A percentile compares a stretch with the other conserved stretches of the same genome.
Evolutionary conservation across 2,888 invertebrate genomes (phyloP).

Genomic region (Hirtodrosophila confusa): DNA sequence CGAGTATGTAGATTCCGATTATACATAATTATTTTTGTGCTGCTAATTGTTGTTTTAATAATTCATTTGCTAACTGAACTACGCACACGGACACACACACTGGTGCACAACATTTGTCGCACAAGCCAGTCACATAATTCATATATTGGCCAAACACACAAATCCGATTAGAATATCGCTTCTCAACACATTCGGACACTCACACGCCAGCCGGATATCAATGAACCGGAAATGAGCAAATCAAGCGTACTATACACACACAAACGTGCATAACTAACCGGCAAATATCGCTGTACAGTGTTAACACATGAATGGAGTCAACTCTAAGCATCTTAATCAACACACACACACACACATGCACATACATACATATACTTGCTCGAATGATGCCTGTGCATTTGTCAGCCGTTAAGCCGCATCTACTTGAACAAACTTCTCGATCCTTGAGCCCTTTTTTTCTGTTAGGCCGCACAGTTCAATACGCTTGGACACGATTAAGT

Average conservation of each 20-base stretch:
- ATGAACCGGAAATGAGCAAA: constrained; percentile 76
- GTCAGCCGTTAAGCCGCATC: constrained; percentile 57
- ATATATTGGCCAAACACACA: constrained; percentile 57
- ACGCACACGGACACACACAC: constrained; percentile 3
- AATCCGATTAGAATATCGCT: constrained; percentile 75
- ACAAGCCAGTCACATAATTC: constrained; percentile 38
- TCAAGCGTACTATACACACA: constrained; percentile 56
- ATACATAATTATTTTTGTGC: constrained; percentile 54
- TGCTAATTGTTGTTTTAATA: constrained; percentile 71
- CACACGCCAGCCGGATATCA: constrained; percentile 53
- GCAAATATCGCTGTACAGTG: constrained; percentile 44
- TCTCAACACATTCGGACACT: constrained; percentile 51
- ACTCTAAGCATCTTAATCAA: constrained; percentile 72
- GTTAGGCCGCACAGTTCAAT: constrained; percentile 61
- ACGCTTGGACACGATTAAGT: constrained; percentile 75
- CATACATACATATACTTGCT: constrained; percentile 17
- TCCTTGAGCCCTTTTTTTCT: constrained; percentile 42
- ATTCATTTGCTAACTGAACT: constrained; percentile 41
- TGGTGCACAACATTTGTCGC: constrained; percentile 16
- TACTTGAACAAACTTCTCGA: constrained; percentile 52
- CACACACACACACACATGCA: constrained; percentile 30
- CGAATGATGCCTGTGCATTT: constrained; percentile 58
- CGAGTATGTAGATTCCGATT: constrained; percentile 17
- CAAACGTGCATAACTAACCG: constrained; percentile 10
- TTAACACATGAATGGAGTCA: constrained; percentile 77